Percentiles rank a stretch among this genome's conserved stretches.
These are phyloP conservation scores for Drosophila neutralis DNA, from an alignment of 2,888 invertebrate species.

Conservation along the genomic window DNA sequence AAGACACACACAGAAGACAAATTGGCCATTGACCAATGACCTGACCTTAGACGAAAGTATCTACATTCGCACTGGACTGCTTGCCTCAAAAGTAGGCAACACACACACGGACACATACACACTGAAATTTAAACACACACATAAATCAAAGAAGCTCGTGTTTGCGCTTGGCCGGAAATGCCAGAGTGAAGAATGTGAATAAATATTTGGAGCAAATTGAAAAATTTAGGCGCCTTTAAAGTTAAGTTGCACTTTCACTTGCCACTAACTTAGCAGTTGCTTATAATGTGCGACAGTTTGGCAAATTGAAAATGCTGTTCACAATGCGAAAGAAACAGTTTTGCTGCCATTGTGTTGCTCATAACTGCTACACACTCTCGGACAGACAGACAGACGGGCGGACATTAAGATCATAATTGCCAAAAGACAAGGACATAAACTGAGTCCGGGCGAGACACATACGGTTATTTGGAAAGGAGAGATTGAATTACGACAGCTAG, in stretches of 20 bases:
- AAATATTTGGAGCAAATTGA: slow-evolving; percentile 26
- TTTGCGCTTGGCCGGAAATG: slow-evolving; percentile 13
- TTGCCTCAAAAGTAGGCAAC: slow-evolving; percentile 29
- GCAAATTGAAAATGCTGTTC: slow-evolving; percentile 58
- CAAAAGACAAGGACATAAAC: slow-evolving; percentile 41
- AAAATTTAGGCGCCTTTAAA: slow-evolving; percentile 29
- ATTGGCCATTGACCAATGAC: slow-evolving; percentile 45
- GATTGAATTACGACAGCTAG: slow-evolving; percentile 46
- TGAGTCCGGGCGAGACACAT: slow-evolving; percentile 9
- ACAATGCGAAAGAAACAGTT: slow-evolving; percentile 24
- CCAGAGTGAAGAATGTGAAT: slow-evolving; percentile 36
- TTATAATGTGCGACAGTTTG: slow-evolving; percentile 37
- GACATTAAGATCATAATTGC: slow-evolving; percentile 59
- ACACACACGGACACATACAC: neutral
- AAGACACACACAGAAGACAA: slow-evolving; percentile 50
- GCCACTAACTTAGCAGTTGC: slow-evolving; percentile 12
- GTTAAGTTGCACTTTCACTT: slow-evolving; percentile 14
- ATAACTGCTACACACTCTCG: slow-evolving; percentile 29
- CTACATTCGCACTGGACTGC: slow-evolving; percentile 18
- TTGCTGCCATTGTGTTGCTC: slow-evolving; percentile 16
- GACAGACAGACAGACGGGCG: slow-evolving; percentile 13
- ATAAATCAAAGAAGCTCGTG: slow-evolving; percentile 52
- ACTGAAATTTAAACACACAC: slow-evolving; percentile 40
- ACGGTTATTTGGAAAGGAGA: slow-evolving; percentile 25
- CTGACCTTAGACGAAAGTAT: slow-evolving; percentile 28